Base-by-base conservation (phyloP, 2,113 vertebrate species). In the Plecotus auritus region DNA sequence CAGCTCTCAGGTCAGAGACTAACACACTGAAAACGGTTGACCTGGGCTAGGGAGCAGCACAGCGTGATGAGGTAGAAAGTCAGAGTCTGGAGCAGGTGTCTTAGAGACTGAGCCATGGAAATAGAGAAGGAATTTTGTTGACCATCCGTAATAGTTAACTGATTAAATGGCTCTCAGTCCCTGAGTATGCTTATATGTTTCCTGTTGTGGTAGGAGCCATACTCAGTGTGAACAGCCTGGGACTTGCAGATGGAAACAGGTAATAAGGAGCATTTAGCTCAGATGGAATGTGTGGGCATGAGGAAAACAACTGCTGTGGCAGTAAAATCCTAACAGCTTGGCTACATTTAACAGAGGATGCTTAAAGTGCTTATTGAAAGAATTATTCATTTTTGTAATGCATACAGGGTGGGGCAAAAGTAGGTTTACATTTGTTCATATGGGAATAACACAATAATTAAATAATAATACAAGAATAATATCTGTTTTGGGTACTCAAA, bases 241-340 rank as follows among this genome's bases (percentile, higher is more conserved):
- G 37, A 67, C 59, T 85, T 91, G 28, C 73, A 77, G 37, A 73
- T 96, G 47, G 72, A 88, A 81, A 78, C 73, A 96, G 91, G 69
- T 88, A 32, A 74, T 89, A 20, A 74, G 67, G 78, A 90, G 47
- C 72, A 13, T 61, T 85, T 89, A 81, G 56, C 83, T 72, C n/a
- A 85, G n/a, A 5, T 76, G 59, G 49, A 93, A 28, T 85, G 18
- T 96, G 35, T 84, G 66, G 59, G 66, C 42, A 47, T 1, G n/a
- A 87, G 40, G 84, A 20, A 76, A 78, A 30, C 67, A 73, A 0
- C 49, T 81, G 49, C 70, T 86, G 64, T 73, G 87, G 93, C 73
- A 85, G 13, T 80, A 18, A 28, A 64, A 91, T 73, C 74, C 70
- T 96, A 80, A 91, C 37, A 61, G 85, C 78, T 73, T 95, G 82